Percentiles rank a stretch among this genome's conserved stretches.
Evolutionary conservation across 1,140 invertebrate genomes (phyloP).

Genomic region (Archegozetes longisetosus): DNA sequence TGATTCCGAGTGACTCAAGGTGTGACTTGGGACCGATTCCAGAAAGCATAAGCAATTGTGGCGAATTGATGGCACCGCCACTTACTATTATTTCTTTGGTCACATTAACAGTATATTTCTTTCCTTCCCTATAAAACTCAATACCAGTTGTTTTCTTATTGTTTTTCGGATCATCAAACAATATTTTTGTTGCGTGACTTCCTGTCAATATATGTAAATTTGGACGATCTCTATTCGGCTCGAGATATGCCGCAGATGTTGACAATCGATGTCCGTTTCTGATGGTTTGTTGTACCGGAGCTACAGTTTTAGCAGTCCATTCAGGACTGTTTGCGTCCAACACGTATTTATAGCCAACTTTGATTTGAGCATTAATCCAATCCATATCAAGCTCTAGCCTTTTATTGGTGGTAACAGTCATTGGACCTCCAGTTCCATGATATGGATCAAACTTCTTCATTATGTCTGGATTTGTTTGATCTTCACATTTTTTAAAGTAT

Average conservation of each 20-base stretch:
- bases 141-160: constrained; percentile 57
- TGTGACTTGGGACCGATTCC: constrained; percentile 37
- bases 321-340: constrained; percentile 56
- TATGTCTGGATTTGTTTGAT: constrained; percentile 6
- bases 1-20: constrained; percentile 19
- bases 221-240: constrained; percentile 50
- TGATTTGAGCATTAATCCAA: too few relatives aligned
- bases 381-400: too few relatives aligned
- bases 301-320: constrained; percentile 32
- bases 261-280: constrained; percentile 65
- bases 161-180: constrained; percentile 32
- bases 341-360: too few relatives aligned
- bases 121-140: constrained; percentile 41
- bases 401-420: too few relatives aligned
- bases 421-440: background rate
- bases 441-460: background rate
- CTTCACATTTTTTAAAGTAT: constrained; percentile 4
- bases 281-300: background rate
- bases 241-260: constrained; percentile 69
- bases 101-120: constrained; percentile 43
- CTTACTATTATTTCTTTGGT: constrained; percentile 52
- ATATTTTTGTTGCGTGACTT: constrained; percentile 5
- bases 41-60: constrained; percentile 68
- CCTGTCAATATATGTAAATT: constrained; percentile 17
- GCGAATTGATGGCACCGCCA: constrained; percentile 58